Evolutionary conservation across 2,797 vertebrate genomes (phyloP), one percentile per base, ranked within the genome.

Genomic region (Enteromius unitaeniatus): DNA sequence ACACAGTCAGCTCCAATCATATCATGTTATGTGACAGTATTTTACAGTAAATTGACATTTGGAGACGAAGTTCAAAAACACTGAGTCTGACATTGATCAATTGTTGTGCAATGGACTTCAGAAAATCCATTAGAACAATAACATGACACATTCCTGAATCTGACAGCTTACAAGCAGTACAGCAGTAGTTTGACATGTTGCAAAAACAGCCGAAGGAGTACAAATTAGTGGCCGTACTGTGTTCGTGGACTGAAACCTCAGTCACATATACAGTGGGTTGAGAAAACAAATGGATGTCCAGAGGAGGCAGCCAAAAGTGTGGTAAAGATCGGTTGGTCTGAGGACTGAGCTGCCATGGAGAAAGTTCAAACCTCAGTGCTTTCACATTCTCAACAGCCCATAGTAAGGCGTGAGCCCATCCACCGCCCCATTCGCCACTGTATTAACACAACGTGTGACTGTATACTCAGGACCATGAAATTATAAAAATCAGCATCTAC

Each of bases 261-360:
- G 45, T 83, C 74, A 81, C 84, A 86, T 88, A 86, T 87, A 84
- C 86, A 83, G 85, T 81, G 73, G 72, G 79, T 70, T 79, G 60
- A 84, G 76, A 76, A 88, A 85, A 84, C 84, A 86, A 80, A 85
- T 75, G 79, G 74, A 73, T 87, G 84, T 79, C 85, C 84, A 86
- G 40, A 82, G 45, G 73, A 88, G 83, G 82, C 85, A 83, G 84
- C 60, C 78, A 80, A 86, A 86, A 84, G 51, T 86, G 72, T 88
- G 83, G 76, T 64, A 82, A 82, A 78, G 86, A 83, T 78, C n/a
- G 69, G 78, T 79, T 84, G 64, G 79, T 83, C 79, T 81, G 58
- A 55, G 40, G 21, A 74, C 74, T 47, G 51, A 47, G 37, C n/a
- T 28, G 69, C 82, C 68, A 42, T 76, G 74, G 73, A 85, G 79